Evolutionary conservation across 2,113 vertebrate genomes (phyloP).

Genomic region (Emberiza fucata): DNA sequence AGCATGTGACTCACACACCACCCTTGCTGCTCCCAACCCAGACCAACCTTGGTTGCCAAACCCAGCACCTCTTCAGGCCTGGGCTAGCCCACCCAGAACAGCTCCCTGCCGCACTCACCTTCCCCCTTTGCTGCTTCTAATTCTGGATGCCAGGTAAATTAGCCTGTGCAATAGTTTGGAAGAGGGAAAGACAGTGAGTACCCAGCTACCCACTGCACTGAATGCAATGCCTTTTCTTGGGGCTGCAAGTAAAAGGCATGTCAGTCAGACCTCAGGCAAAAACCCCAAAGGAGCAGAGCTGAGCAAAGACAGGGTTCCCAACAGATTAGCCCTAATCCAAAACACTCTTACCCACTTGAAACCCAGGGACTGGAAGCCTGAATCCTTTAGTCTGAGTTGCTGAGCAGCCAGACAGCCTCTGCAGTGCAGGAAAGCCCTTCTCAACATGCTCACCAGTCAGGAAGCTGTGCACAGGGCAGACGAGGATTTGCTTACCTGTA

Average conservation of each 20-base stretch:
- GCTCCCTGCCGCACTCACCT: neutral
- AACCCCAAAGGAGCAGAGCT: neutral
- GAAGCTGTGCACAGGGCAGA: neutral
- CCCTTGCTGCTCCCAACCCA: neutral
- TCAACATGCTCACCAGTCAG: neutral
- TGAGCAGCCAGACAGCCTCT: neutral
- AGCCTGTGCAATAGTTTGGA: neutral
- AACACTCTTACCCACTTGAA: neutral
- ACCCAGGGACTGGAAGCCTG: neutral
- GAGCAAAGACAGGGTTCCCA: neutral
- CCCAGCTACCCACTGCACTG: rapidly evolving
- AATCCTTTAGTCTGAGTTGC: neutral
- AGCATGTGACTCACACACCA: neutral
- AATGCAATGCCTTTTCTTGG: neutral
- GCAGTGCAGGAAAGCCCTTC: neutral
- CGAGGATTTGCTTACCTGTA: neutral
- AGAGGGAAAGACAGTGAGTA: neutral
- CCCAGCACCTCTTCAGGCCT: neutral
- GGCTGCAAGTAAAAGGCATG: neutral
- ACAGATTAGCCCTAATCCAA: neutral
- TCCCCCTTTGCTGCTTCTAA: neutral
- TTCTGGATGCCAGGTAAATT: neutral
- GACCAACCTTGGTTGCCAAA: neutral
- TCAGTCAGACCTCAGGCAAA: neutral
- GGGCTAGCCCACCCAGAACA: neutral